Evolutionary conservation across 2,113 vertebrate species (phyloP).

Genomic region (Gasterosteus aculeatus): DNA sequence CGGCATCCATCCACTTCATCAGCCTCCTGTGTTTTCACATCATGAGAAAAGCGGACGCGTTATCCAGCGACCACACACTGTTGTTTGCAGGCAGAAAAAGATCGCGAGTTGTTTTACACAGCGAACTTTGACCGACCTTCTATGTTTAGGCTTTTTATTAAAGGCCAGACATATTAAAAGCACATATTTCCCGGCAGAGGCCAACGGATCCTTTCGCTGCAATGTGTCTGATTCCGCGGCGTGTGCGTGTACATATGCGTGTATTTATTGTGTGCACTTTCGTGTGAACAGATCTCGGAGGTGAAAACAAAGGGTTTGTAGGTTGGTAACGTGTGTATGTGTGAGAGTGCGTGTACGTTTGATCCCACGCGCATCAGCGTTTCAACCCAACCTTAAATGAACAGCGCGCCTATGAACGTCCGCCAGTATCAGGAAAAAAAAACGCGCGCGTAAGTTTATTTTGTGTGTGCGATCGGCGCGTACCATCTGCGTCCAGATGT

Average conservation of each 20-base stretch:
- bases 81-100: slow-evolving; percentile 4
- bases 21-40: neutral
- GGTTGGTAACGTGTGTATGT: slow-evolving; percentile 1
- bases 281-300: neutral
- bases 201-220: slow-evolving; percentile 34
- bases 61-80: neutral
- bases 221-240: slow-evolving; percentile 27
- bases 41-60: neutral
- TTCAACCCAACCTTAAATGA: slow-evolving; percentile 42
- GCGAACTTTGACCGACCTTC: slow-evolving; percentile 47
- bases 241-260: neutral
- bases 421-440: slow-evolving; percentile 50
- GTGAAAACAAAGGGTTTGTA: slow-evolving; percentile 15
- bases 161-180: slow-evolving; percentile 61
- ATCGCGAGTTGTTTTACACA: slow-evolving; percentile 45
- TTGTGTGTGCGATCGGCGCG: slow-evolving; percentile 50
- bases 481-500: slow-evolving; percentile 81
- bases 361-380: neutral
- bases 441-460: too few relatives aligned
- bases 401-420: slow-evolving; percentile 43
- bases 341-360: neutral
- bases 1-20: slow-evolving; percentile 8
- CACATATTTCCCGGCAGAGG: slow-evolving; percentile 65
- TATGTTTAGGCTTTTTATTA: slow-evolving; percentile 59
- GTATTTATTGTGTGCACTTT: neutral